Percentiles rank a stretch among this genome's conserved stretches.
These are phyloP conservation scores for Oxytorus armatus DNA, from an alignment of 2,888 invertebrate species.

Conservation along the genomic window DNA sequence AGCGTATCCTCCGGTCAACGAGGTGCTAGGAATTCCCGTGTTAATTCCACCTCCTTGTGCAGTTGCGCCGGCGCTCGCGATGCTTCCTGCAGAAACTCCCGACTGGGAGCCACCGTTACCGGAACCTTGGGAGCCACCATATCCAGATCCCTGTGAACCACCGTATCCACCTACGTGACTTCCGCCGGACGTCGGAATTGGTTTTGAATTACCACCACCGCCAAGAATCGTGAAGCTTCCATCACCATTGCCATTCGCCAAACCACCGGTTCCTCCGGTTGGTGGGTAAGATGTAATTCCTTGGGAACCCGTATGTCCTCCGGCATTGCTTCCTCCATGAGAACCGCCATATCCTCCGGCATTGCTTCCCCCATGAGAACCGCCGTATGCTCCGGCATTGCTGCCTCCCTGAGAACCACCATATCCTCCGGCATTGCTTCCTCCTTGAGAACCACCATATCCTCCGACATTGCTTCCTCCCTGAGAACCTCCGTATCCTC, in stretches of 20 bases:
- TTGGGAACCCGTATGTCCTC: conserved; percentile 33
- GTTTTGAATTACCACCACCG: too few species aligned
- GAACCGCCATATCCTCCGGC: conserved; percentile 45
- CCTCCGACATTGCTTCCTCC: conserved; percentile 36
- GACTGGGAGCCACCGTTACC: conserved; percentile 25
- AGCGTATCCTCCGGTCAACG: conserved; percentile 3
- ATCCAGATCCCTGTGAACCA: conserved; percentile 42
- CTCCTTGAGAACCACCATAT: conserved; percentile 43
- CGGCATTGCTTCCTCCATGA: conserved; percentile 33
- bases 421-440: conserved; percentile 21
- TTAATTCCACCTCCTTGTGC: conserved; percentile 9
- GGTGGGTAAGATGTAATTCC: conserved; percentile 2
- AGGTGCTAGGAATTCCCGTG: not conserved
- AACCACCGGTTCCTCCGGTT: conserved; percentile 29
- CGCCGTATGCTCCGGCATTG: conserved; percentile 22
- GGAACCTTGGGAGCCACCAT: conserved; percentile 15
- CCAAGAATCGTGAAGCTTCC: conserved; percentile 9
- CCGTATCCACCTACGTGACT: conserved; percentile 15
- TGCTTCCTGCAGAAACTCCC: conserved; percentile 6
- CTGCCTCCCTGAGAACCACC: conserved; percentile 38
- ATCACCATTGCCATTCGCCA: conserved; percentile 4
- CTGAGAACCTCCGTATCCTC: conserved; percentile 38
- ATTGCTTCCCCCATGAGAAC: not conserved
- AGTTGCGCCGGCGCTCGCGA: not conserved
- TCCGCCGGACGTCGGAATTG: too few species aligned